Evolutionary conservation across 2,113 vertebrate genomes (phyloP).

Genomic region (Lepus europaeus): DNA sequence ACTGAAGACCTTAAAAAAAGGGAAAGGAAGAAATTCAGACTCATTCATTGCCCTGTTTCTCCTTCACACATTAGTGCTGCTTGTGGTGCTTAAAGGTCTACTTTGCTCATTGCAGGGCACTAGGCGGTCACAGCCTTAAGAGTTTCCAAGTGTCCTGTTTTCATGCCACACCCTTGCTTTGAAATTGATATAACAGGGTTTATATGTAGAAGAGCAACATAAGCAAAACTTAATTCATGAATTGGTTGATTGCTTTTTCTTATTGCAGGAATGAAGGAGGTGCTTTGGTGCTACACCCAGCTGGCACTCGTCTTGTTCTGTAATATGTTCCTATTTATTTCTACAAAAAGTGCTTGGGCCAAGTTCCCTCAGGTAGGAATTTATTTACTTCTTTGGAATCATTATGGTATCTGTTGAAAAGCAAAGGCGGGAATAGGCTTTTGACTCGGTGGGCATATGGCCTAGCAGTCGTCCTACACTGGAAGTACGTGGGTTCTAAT

Average conservation of each 20-base stretch:
- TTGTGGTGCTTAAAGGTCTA: background rate
- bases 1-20: no score
- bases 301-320: background rate
- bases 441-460: background rate
- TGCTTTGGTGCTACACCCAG: background rate
- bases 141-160: background rate
- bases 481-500: no score
- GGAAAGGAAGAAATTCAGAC: background rate
- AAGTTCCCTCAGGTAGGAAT: background rate
- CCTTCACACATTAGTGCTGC: background rate
- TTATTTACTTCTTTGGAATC: background rate
- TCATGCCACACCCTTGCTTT: background rate
- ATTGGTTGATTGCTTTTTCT: background rate
- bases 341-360: background rate
- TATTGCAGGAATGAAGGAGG: background rate
- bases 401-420: background rate
- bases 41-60: background rate
- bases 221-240: background rate
- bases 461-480: background rate
- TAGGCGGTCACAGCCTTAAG: background rate
- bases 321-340: background rate
- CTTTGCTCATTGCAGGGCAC: background rate
- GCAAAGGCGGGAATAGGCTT: background rate
- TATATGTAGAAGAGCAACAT: background rate
- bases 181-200: background rate